These are phyloP conservation scores for Nylanderia fulva DNA, from an alignment of 1,140 invertebrate genomes.

Conservation along the genomic window DNA sequence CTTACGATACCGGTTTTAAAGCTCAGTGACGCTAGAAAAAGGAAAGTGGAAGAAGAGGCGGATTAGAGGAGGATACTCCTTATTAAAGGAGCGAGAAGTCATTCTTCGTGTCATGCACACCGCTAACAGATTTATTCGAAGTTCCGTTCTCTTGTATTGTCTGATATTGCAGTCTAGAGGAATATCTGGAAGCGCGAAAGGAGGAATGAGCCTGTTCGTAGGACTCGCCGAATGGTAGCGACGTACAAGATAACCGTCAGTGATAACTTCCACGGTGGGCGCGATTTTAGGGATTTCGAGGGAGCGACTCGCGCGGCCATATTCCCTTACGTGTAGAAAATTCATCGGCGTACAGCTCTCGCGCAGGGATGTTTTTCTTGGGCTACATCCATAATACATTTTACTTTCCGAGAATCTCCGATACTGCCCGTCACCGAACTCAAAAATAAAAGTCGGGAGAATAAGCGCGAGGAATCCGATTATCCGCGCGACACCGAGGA, in stretches of 20 bases:
- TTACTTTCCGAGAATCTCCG: conserved; percentile 6
- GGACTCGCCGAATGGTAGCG: conserved; percentile 16
- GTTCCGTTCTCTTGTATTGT: conserved; percentile 66
- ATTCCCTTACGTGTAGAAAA: not conserved
- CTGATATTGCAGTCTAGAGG: conserved; percentile 59
- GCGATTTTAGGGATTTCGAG: conserved; percentile 33
- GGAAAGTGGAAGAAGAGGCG: too few species aligned
- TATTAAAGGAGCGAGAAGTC: conserved; percentile 14
- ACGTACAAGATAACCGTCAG: conserved; percentile 36
- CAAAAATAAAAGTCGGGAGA: conserved; percentile 21
- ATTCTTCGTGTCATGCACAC: conserved; percentile 53
- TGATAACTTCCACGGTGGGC: conserved; percentile 17
- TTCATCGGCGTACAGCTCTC: conserved; percentile 44
- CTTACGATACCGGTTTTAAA: conserved; percentile 31
- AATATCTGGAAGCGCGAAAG: conserved; percentile 60
- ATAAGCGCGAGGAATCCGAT: conserved; percentile 27
- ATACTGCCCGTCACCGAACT: conserved; percentile 25
- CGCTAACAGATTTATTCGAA: conserved; percentile 51
- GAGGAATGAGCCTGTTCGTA: conserved; percentile 43
- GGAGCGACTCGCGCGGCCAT: not conserved
- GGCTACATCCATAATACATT: conserved; percentile 50
- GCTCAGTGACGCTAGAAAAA: not conserved
- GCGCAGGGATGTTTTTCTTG: conserved; percentile 33
- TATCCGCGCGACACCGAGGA: not conserved
- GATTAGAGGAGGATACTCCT: conserved; percentile 20